Base-by-base conservation (phyloP, 2,888 invertebrate species). In the Pristionchus maxplancki region DNA sequence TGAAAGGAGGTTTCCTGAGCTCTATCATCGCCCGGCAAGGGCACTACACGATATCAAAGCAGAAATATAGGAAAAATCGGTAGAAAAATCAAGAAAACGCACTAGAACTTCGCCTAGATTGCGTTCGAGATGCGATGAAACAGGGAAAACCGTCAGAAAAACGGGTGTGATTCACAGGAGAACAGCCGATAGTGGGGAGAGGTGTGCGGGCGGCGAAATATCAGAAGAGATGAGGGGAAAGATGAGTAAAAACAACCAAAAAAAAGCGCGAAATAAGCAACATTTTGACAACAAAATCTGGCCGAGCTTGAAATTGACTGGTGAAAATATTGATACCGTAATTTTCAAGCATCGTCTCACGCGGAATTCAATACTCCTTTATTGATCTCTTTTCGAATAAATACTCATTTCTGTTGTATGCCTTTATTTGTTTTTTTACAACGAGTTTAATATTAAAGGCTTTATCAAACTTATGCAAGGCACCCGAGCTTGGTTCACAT, bases 161-260 rank as follows among this genome's bases (percentile, higher is more conserved):
- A 78, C 48, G 78, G 78, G 78, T 40, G 48, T 78, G 78, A 78
- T 44, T 78, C 78, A 78, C 71, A n/a, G 78, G 4, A 9, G 48
- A 48, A 15, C 40, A 78, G 78, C 40, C 71, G 78, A 78, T 78
- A 78, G 78, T 78, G 44, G 34, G 78, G 17, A 17, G 28, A 34
- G 67, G 34, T 31, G 44, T 78, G 44, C n/a, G 44, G 78, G 44
- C 4, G 44, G 78, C 24, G 78, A 78, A 78, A 78, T 48, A 78
- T 78, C 78, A 78, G 40, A 24, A 78, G 74, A 74, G 31, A 78
- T 44, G 78, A 4, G 44, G 15, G 28, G 78, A 40, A 78, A 78
- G 44, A 78, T n/a, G 37, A 34, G 78, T 28, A 28, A 78, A 48
- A 37, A 78, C 37, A 78, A 78, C 20, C 34, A 28, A 40, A 2